phyloP scores from a whole-genome alignment of 2,113 vertebrate genomes.

The Aspiorhynchus laticeps region DNA sequence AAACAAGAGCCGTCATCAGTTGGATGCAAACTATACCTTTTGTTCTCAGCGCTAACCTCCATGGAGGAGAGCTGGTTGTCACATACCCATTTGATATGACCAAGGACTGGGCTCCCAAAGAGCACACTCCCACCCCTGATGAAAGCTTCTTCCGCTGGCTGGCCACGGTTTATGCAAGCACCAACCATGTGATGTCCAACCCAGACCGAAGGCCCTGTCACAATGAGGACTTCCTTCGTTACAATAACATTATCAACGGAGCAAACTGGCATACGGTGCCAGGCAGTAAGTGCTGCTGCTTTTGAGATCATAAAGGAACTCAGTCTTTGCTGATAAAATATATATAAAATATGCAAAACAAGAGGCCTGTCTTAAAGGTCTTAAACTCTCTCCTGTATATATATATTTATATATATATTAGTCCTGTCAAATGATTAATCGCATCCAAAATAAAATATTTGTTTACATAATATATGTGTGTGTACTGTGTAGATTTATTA shows the following conservation, averaged over 20 bases:
- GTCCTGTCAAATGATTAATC: too few species aligned
- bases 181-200: conserved; percentile 90
- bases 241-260: conserved; percentile 90
- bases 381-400: too few species aligned
- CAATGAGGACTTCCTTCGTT: conserved; percentile 79
- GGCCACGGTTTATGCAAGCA: conserved; percentile 86
- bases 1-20: conserved; percentile 84
- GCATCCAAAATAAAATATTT: too few species aligned
- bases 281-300: conserved; percentile 64
- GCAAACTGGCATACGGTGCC: conserved; percentile 87
- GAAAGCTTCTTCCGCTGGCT: conserved; percentile 95
- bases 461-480: too few species aligned
- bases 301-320: not conserved
- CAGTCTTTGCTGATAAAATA: not conserved
- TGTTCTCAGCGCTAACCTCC: conserved; percentile 89
- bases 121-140: conserved; percentile 79
- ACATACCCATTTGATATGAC: conserved; percentile 82
- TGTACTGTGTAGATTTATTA: too few species aligned
- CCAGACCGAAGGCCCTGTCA: conserved; percentile 87
- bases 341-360: not conserved
- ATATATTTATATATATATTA: not conserved
- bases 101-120: conserved; percentile 72
- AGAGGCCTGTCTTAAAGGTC: too few species aligned
- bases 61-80: conserved; percentile 89
- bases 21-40: conserved; percentile 95